Evolutionary conservation across 2,797 vertebrate species (phyloP).

Genomic region (Odontamblyopus lacepedii): DNA sequence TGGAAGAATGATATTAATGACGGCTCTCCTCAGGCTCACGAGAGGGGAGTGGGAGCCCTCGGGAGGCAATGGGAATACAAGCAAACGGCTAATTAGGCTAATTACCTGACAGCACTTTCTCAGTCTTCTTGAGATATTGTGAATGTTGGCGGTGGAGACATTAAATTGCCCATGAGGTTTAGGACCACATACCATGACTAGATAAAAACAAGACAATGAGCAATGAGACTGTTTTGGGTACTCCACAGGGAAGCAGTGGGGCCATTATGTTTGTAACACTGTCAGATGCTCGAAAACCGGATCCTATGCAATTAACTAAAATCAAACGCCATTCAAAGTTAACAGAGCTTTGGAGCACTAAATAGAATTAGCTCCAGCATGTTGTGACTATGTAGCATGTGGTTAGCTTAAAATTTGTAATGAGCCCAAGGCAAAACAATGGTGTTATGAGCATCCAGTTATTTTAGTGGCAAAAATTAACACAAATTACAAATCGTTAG

Average conservation of each 20-base stretch:
- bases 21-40: conserved; percentile 43
- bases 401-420: not conserved
- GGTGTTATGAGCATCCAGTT: not conserved
- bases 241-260: conserved; percentile 36
- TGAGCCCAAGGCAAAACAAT: not conserved
- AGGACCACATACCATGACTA: conserved; percentile 42
- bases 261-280: conserved; percentile 21
- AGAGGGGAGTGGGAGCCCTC: conserved; percentile 34
- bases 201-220: conserved; percentile 49
- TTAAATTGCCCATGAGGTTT: conserved; percentile 32
- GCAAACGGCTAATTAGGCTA: conserved; percentile 68
- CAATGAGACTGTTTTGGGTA: conserved; percentile 40
- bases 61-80: conserved; percentile 43
- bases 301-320: conserved; percentile 5
- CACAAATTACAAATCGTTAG: not conserved
- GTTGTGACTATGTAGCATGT: not conserved
- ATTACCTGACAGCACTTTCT: conserved; percentile 63
- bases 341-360: not conserved
- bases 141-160: conserved; percentile 39
- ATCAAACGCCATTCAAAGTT: conserved; percentile 7
- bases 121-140: conserved; percentile 51
- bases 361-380: not conserved
- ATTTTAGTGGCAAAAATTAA: not conserved
- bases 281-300: conserved; percentile 19
- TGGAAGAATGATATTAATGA: conserved; percentile 59